Conservation (phyloP, 2,888 invertebrate species). For the Hyposoter didymator region DNA sequence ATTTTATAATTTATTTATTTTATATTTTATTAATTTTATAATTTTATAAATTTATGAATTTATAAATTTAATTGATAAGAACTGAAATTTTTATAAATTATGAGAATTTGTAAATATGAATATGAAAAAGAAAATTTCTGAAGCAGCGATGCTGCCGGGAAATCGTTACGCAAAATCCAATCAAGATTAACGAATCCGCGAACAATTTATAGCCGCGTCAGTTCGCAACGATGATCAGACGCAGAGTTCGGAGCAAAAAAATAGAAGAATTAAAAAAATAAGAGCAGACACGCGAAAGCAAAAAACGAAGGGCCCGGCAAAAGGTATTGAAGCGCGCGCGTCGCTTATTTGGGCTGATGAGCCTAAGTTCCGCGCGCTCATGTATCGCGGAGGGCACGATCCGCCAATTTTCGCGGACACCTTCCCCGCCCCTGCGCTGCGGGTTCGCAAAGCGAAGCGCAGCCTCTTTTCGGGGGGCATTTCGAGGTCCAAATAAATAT, state of each 20-base stretch:
- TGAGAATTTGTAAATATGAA: no score
- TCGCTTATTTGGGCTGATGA: constrained; percentile 18
- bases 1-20: no score
- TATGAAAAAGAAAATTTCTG: neutral
- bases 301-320: neutral
- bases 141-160: no score
- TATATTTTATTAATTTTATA: no score
- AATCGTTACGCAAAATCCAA: neutral
- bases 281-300: neutral
- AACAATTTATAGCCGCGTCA: neutral
- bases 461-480: constrained; percentile 29
- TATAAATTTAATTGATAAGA: no score
- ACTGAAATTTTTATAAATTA: no score
- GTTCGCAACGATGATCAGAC: neutral
- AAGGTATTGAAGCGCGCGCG: neutral
- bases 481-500: constrained; percentile 63
- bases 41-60: no score
- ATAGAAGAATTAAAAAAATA: neutral
- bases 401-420: constrained; percentile 40
- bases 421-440: neutral
- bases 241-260: neutral
- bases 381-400: constrained; percentile 35
- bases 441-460: neutral
- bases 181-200: neutral
- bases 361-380: constrained; percentile 4